Conservation (phyloP, 2,113 vertebrate genomes). For the Miniopterus natalensis region DNA sequence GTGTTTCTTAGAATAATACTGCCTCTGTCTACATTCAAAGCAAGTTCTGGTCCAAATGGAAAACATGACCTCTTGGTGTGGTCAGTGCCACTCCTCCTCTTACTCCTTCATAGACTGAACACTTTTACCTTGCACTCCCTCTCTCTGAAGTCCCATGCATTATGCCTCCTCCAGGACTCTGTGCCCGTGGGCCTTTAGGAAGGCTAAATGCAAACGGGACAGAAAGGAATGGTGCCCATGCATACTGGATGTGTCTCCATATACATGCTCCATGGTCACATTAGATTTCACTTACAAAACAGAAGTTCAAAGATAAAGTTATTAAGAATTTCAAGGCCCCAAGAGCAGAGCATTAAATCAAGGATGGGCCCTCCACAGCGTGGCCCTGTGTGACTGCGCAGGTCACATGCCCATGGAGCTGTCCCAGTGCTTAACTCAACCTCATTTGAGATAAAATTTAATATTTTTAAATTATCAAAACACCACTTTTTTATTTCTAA, state of each 20-base stretch:
- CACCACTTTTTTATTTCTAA: neutral
- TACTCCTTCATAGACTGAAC: neutral
- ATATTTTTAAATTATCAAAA: neutral
- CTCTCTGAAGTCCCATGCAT: neutral
- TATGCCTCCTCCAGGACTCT: neutral
- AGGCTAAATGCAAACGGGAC: neutral
- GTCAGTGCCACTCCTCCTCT: neutral
- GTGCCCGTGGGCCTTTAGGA: neutral
- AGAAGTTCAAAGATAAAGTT: conserved; percentile 1
- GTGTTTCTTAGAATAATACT: neutral
- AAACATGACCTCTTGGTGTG: neutral
- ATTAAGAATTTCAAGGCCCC: neutral
- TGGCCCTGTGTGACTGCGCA: neutral
- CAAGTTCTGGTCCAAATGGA: neutral
- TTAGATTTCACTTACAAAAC: neutral
- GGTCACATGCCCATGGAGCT: neutral
- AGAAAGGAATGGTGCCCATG: neutral
- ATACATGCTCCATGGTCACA: neutral
- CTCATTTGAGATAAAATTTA: neutral
- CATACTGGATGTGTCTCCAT: neutral
- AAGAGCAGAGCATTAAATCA: neutral
- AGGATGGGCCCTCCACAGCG: neutral
- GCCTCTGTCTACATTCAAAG: neutral
- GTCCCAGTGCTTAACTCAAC: neutral
- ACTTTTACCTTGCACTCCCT: neutral